Conservation (phyloP, 1,140 invertebrate genomes). For the Diachasmimorpha longicaudata region DNA sequence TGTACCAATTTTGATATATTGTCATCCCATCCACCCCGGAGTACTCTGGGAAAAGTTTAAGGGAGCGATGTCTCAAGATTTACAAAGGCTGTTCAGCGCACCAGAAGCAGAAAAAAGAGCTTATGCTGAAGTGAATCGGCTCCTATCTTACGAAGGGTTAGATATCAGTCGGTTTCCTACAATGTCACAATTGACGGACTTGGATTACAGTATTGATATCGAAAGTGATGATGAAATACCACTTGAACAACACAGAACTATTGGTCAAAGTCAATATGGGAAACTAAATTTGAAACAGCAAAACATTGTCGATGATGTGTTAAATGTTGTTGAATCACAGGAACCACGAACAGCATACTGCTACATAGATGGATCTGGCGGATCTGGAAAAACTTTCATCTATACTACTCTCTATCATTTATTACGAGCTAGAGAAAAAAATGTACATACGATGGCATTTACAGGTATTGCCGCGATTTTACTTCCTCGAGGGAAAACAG, state of each 20-base stretch:
- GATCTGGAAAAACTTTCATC: slow-evolving; percentile 31
- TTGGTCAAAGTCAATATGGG: slow-evolving; percentile 8
- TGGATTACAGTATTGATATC: neutral
- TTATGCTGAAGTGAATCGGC: slow-evolving; percentile 14
- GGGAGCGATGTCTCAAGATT: slow-evolving; percentile 17
- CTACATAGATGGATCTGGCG: slow-evolving; percentile 31
- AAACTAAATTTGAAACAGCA: slow-evolving; percentile 15
- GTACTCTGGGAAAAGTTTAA: slow-evolving; percentile 22
- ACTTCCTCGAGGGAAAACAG: slow-evolving; percentile 31
- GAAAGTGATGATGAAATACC: neutral
- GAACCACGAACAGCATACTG: slow-evolving; percentile 1
- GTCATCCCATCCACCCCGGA: slow-evolving; percentile 12
- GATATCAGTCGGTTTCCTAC: slow-evolving; percentile 2
- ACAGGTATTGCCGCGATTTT: slow-evolving; percentile 37
- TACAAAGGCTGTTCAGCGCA: neutral
- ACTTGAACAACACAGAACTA: neutral
- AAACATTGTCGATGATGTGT: slow-evolving; percentile 1
- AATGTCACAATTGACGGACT: neutral
- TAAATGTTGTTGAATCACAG: neutral
- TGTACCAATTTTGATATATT: slow-evolving; percentile 17
- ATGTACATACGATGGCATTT: slow-evolving; percentile 30
- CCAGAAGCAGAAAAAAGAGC: neutral
- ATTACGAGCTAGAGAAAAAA: slow-evolving; percentile 15
- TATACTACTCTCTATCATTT: slow-evolving; percentile 23
- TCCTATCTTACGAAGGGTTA: slow-evolving; percentile 8